Conservation (phyloP, 2,113 vertebrate genomes). For the Amblyornis subalaris region DNA sequence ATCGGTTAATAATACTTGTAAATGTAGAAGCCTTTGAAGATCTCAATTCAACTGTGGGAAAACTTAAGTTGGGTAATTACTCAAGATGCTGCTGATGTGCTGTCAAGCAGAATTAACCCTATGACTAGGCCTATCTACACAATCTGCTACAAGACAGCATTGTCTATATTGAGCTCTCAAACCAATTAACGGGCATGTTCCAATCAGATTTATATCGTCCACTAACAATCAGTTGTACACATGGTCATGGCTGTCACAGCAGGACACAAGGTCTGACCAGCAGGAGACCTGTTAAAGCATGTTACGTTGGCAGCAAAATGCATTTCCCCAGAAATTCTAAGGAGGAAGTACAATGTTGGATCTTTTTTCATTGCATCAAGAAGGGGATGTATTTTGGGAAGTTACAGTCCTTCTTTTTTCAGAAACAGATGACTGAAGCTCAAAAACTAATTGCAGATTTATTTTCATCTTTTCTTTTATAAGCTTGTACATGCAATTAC, state of each 20-base stretch:
- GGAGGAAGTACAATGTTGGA: conserved; percentile 52
- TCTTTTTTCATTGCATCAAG: conserved; percentile 4
- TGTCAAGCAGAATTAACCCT: conserved; percentile 87
- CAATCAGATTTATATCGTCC: conserved; percentile 73
- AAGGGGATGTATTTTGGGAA: conserved; percentile 26
- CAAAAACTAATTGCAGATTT: background rate
- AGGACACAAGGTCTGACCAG: conserved; percentile 58
- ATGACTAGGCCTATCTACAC: conserved; percentile 73
- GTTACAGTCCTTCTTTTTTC: background rate
- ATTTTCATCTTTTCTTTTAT: background rate
- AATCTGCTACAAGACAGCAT: conserved; percentile 75
- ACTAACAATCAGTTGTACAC: conserved; percentile 67
- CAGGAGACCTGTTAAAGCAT: conserved; percentile 71
- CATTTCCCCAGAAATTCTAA: conserved; percentile 51
- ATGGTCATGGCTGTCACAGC: conserved; percentile 69
- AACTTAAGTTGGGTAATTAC: conserved; percentile 83
- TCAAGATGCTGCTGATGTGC: conserved; percentile 81
- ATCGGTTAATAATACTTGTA: conserved; percentile 82
- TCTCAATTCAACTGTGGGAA: conserved; percentile 82
- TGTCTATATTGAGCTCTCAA: conserved; percentile 76
- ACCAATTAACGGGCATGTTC: conserved; percentile 78
- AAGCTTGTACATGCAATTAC: background rate
- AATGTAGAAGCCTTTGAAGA: conserved; percentile 86
- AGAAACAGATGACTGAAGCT: background rate
- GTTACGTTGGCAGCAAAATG: conserved; percentile 53